These are phyloP conservation scores for Haliclystus octoradiatus DNA, from an alignment of 30 jellyfish, hydroid and myxozoan genomes.

Conservation along the genomic window DNA sequence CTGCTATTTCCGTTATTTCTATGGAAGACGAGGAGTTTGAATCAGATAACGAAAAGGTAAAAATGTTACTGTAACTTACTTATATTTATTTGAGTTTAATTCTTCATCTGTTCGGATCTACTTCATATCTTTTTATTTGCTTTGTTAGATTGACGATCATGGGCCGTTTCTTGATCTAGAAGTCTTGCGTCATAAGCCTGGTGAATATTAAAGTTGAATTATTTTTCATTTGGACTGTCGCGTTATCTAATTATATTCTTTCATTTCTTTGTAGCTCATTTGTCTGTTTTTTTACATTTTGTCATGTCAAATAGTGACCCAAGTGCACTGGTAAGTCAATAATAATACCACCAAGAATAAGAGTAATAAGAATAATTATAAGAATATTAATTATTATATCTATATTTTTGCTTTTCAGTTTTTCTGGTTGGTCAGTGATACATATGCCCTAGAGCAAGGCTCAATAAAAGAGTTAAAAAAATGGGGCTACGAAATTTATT, in stretches of 20 bases:
- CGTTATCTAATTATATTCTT: not conserved
- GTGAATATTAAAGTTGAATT: conserved; percentile 2
- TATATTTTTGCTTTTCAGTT: too few species aligned
- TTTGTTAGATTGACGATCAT: conserved; percentile 69
- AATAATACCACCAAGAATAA: too few species aligned
- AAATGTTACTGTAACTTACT: not conserved
- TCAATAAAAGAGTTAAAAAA: conserved; percentile 72
- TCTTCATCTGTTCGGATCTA: not conserved
- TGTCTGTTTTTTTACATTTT: conserved; percentile 89
- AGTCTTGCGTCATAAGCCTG: conserved; percentile 60
- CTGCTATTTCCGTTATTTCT: conserved; percentile 90
- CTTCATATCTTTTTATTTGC: not conserved
- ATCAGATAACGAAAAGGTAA: conserved; percentile 65
- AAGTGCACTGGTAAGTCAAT: conserved; percentile 61
- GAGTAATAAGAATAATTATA: too few species aligned
- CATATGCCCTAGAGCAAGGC: conserved; percentile 90
- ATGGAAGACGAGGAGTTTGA: conserved; percentile 97
- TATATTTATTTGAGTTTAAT: too few species aligned
- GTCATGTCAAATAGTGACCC: conserved; percentile 96
- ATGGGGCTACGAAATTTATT: conserved; percentile 96
- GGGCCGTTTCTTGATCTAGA: conserved; percentile 93
- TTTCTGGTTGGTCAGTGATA: conserved; percentile 98
- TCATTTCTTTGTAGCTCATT: conserved; percentile 52
- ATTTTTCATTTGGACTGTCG: not conserved
- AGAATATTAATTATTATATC: too few species aligned